Evolutionary conservation across 2,888 invertebrate genomes (phyloP), one percentile per base, ranked within the genome.

Genomic region (Caenorhabditis doughertyi): DNA sequence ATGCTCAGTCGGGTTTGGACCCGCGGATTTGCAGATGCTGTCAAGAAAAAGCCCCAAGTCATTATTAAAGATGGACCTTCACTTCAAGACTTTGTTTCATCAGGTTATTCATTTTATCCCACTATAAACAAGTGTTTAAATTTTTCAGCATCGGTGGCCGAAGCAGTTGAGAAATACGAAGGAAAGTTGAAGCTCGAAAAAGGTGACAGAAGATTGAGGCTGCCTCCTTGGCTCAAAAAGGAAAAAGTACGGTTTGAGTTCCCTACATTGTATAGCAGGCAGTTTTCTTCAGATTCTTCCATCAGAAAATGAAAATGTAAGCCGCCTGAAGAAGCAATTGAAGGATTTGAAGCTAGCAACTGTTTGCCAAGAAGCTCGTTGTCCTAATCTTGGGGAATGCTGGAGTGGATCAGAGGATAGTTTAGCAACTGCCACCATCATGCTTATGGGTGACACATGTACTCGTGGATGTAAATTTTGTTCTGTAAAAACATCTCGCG

Each of bases 401-500:
- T 98, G 97, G 97, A 97, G 97, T 70, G 91, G 91, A 8, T 97
- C 97, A 0, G 97, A 97, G 16, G 95, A 96, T 21, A 82, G 81
- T 23, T 27, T 86, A 1, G 96, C 98, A n/a, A 99, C 99, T 25
- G 99, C 99, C 3, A 99, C 99, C 58, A 98, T 99, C 70, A 99
- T 99, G 99, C 93, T 98, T 53, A 95, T 99, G 94, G 99, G 99
- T n/a, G 98, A 99, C 92, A 97, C 97, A 0, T 99, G 99, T 92
- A 99, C 99, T 0, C 94, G 99, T 84, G 98, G 97, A 27, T 99
- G 99, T 79, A 68, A 89, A 91, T 99, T 99, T 93, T 99, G 99
- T 93, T 98, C 98, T 0, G 96, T 99, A 60, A 99, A 99, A 67
- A 99, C 99, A 0, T 95, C 98, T 0, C 94, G 95, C 82, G 94